Evolutionary conservation across 1,140 invertebrate species (phyloP).

Genomic region (Brachystomella parvula): DNA sequence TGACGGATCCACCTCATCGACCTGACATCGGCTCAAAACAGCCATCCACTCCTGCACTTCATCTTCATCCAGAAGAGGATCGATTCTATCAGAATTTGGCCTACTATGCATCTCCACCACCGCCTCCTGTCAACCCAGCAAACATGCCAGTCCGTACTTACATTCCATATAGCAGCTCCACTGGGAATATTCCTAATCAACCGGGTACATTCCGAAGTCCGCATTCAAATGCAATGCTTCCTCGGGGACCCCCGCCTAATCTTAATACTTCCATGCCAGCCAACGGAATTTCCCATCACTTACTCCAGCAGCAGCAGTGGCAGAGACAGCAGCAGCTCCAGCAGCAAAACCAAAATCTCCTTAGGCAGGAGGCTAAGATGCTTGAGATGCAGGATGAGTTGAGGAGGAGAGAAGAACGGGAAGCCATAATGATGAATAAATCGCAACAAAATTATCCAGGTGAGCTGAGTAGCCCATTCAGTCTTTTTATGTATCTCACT

Average conservation of each 20-base stretch:
- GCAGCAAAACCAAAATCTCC: conserved; percentile 47
- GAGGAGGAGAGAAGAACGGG: conserved; percentile 57
- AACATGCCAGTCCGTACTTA: conserved; percentile 37
- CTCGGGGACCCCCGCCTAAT: conserved; percentile 34
- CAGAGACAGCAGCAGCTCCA: conserved; percentile 37
- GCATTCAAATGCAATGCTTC: conserved; percentile 30
- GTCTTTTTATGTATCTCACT: conserved; percentile 2
- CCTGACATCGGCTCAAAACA: conserved; percentile 33
- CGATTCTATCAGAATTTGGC: conserved; percentile 36
- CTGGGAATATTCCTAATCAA: conserved; percentile 36
- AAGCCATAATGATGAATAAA: conserved; percentile 42
- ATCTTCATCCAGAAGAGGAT: conserved; percentile 33
- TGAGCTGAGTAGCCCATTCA: conserved; percentile 3
- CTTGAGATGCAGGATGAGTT: conserved; percentile 76
- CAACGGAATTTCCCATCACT: conserved; percentile 33
- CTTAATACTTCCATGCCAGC: conserved; percentile 37
- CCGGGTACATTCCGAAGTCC: conserved; percentile 20
- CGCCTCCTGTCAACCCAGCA: conserved; percentile 39
- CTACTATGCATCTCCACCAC: conserved; percentile 37
- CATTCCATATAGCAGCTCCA: conserved; percentile 37
- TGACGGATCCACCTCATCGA: conserved; percentile 45
- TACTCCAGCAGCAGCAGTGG: conserved; percentile 35
- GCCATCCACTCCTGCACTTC: conserved; percentile 41
- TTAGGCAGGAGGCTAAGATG: conserved; percentile 66
- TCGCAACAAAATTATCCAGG: conserved; percentile 41